phyloP scores from a whole-genome alignment of 2,113 vertebrate species.

The Trachemys scripta region DNA sequence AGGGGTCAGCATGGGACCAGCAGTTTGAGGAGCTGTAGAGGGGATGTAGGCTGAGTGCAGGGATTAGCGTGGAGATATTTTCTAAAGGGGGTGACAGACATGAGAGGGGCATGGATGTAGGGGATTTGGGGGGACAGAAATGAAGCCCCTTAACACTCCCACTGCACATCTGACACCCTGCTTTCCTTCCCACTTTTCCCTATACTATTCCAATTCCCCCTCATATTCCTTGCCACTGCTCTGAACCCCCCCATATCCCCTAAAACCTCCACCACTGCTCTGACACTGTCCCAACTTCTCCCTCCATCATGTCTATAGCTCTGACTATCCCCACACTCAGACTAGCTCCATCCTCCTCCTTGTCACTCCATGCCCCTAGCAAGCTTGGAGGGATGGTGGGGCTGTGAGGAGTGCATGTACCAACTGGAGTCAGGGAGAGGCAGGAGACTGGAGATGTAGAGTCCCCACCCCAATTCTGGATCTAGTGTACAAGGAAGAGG shows the following conservation, averaged over 20 bases:
- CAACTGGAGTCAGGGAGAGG: background rate
- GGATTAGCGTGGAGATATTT: background rate
- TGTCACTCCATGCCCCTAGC: background rate
- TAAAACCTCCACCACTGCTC: background rate
- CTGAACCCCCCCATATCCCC: background rate
- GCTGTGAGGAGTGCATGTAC: background rate
- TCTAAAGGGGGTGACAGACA: background rate
- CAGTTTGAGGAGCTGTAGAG: background rate
- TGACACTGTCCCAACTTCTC: background rate
- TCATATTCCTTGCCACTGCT: background rate
- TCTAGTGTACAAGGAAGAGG: background rate
- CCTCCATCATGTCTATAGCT: background rate
- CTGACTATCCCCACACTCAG: background rate
- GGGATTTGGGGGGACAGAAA: background rate
- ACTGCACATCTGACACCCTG: background rate
- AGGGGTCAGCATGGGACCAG: background rate
- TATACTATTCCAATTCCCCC: background rate
- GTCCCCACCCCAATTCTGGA: background rate
- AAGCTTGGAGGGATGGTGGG: background rate
- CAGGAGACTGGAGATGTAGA: background rate
- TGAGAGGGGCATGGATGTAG: background rate
- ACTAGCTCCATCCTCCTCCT: background rate
- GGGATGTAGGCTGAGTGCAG: background rate
- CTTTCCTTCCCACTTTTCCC: background rate
- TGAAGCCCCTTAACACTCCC: background rate